Percentiles rank a stretch among this genome's conserved stretches.
These are phyloP conservation scores for Cyanoliseus patagonus DNA, from an alignment of 2,113 vertebrate genomes.

Conservation along the genomic window DNA sequence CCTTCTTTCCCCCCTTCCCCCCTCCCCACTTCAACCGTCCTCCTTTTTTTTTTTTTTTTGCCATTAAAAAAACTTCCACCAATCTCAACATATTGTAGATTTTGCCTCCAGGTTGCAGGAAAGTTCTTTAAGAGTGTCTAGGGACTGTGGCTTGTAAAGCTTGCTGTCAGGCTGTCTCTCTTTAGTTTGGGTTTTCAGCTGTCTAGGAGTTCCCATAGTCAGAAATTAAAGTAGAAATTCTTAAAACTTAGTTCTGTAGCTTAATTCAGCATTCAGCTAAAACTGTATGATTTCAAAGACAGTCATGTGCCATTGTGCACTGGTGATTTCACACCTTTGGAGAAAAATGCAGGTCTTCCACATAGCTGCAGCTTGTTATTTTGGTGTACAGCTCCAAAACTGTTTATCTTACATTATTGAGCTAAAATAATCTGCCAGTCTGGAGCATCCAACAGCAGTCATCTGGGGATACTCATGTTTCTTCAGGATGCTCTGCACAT, in stretches of 20 bases:
- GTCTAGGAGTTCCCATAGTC: not conserved
- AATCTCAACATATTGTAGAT: not conserved
- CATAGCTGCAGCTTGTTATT: not conserved
- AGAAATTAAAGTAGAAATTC: not conserved
- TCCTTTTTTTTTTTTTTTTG: not conserved
- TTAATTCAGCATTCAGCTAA: not conserved
- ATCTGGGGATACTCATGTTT: not conserved
- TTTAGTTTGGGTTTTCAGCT: not conserved
- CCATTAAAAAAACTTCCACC: not conserved
- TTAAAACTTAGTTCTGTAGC: not conserved
- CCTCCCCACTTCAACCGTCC: too few relatives aligned
- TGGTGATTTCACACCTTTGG: not conserved
- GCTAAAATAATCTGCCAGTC: not conserved
- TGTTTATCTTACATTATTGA: not conserved
- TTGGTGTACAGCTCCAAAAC: not conserved
- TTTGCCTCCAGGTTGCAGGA: not conserved
- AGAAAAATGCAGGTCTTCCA: not conserved
- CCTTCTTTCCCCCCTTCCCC: not conserved
- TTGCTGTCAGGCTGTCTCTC: not conserved
- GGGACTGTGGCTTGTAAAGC: not conserved
- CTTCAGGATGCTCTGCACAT: not conserved
- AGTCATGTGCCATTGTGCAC: not conserved
- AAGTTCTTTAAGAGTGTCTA: not conserved
- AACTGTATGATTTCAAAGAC: not conserved
- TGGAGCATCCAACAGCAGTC: not conserved